Percentiles rank a stretch among this genome's conserved stretches.
Evolutionary conservation across 2,797 vertebrate species (phyloP).

Genomic region (Mus spretus): DNA sequence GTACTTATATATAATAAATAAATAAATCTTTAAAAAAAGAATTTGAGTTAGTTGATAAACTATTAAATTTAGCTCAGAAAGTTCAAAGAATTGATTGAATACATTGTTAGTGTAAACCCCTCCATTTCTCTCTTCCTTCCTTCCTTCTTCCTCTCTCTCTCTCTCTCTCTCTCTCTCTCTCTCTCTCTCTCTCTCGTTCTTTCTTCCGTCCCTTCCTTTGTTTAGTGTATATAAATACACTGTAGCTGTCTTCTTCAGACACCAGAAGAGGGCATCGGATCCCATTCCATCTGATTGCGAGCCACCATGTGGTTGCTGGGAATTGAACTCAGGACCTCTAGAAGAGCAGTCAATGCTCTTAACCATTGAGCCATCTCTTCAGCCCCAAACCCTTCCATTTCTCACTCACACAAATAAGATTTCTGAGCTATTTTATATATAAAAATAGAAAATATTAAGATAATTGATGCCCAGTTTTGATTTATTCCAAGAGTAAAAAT

Average conservation of each 20-base stretch:
- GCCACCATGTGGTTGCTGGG: background rate
- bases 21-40: background rate
- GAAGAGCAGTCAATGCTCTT: background rate
- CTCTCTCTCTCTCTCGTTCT: background rate
- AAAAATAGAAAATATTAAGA: conserved; percentile 33
- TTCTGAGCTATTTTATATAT: background rate
- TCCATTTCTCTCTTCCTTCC: background rate
- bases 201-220: too few relatives aligned
- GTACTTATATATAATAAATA: too few relatives aligned
- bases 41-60: background rate
- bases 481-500: background rate
- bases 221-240: background rate
- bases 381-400: background rate
- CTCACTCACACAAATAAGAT: background rate
- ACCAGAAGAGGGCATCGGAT: background rate
- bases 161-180: fast-evolving
- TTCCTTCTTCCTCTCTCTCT: background rate
- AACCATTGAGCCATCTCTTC: background rate
- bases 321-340: background rate
- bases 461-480: background rate
- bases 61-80: conserved; percentile 7
- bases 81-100: conserved; percentile 20
- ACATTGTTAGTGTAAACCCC: background rate
- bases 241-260: background rate
- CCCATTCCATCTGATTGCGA: background rate